Conservation (phyloP, 2,888 invertebrate genomes). For the Amphipoea lucens region DNA sequence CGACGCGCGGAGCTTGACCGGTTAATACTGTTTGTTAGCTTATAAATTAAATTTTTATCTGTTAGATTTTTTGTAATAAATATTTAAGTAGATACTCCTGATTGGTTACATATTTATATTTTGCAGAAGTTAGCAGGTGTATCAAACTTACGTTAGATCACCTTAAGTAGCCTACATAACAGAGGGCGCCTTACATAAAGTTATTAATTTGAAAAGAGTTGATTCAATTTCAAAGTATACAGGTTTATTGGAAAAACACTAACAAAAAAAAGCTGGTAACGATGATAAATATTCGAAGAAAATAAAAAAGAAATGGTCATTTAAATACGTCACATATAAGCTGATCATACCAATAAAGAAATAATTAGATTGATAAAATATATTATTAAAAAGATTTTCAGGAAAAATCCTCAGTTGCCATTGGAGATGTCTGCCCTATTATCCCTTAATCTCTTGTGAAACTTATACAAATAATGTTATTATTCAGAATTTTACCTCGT, state of each 20-base stretch:
- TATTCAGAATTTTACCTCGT: conserved; percentile 24
- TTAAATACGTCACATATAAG: conserved; percentile 5
- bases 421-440: conserved; percentile 13
- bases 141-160: too few species aligned
- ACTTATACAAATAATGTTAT: conserved; percentile 32
- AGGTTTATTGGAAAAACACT: too few species aligned
- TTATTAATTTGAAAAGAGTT: not conserved
- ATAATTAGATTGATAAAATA: conserved; percentile 17
- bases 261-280: not conserved
- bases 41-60: not conserved
- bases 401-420: not conserved
- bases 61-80: not conserved
- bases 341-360: not conserved
- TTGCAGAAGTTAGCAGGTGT: too few species aligned
- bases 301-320: not conserved
- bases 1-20: too few species aligned
- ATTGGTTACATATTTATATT: not conserved
- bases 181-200: too few species aligned
- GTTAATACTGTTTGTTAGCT: not conserved
- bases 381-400: conserved; percentile 31
- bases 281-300: not conserved
- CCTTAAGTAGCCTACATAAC: not conserved
- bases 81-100: too few species aligned
- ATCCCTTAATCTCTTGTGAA: conserved; percentile 24
- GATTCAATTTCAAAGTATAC: too few species aligned